A percentile compares a stretch with the other conserved stretches of the same genome.
Evolutionary conservation across 1,140 invertebrate species (phyloP).

Genomic region (Nixonia krombeini): DNA sequence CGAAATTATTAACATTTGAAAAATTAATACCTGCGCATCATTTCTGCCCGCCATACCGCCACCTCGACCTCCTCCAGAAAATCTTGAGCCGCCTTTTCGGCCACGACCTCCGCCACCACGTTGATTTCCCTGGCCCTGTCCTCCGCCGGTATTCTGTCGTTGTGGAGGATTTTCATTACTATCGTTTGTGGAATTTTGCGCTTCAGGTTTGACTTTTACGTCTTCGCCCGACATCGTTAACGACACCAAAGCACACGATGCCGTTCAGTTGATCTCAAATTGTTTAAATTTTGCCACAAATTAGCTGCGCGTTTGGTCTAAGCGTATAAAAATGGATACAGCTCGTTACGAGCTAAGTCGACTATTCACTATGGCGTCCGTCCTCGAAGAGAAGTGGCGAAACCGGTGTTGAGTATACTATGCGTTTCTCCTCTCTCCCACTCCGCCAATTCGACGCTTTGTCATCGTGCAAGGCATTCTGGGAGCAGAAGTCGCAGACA

Average conservation of each 20-base stretch:
- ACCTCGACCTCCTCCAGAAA: constrained; percentile 56
- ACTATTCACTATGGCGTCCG: constrained; percentile 27
- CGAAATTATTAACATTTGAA: constrained; percentile 10
- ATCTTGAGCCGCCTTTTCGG: constrained; percentile 58
- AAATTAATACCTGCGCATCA: constrained; percentile 33
- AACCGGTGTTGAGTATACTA: not conserved
- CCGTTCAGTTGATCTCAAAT: not conserved
- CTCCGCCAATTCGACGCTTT: too few species aligned
- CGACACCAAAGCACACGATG: not conserved
- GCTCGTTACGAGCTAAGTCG: too few species aligned
- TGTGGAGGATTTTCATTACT: constrained; percentile 54
- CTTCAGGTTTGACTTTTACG: constrained; percentile 51
- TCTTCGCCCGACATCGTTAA: constrained; percentile 57
- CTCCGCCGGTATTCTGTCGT: constrained; percentile 37
- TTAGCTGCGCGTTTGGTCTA: not conserved
- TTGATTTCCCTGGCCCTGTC: constrained; percentile 16
- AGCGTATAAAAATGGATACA: too few species aligned
- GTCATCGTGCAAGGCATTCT: too few species aligned
- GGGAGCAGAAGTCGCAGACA: too few species aligned
- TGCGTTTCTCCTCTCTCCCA: not conserved
- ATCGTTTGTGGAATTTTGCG: constrained; percentile 47
- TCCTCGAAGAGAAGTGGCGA: constrained; percentile 40
- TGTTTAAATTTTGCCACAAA: not conserved
- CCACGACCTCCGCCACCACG: constrained; percentile 31
- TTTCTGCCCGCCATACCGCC: constrained; percentile 49